Base-by-base conservation (phyloP, 2,888 invertebrate genomes). In the Diloba caeruleocephala region DNA sequence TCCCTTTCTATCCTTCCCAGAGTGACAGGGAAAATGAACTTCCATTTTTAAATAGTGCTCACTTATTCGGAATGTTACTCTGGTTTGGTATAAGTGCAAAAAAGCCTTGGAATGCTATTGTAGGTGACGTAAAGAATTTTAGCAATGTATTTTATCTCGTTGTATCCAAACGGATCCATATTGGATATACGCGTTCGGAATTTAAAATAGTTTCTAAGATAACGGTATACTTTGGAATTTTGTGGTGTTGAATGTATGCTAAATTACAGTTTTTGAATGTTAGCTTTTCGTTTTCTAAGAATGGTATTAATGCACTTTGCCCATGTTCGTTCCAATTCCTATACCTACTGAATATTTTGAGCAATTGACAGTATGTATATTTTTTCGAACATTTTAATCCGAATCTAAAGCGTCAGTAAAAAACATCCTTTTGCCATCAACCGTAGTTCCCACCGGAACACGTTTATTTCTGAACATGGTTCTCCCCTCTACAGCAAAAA, bases 101-200 rank as follows among this genome's bases (percentile, higher is more conserved):
- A 73, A 73, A 64, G 17, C 32, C 13, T 1, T 6, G 68, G 71
- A 64, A 74, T 68, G 68, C 60, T 45, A 61, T 68, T 71, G 65
- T 68, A 57, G 49, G 57, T 69, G 56, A 50, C 45, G 53, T 43
- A 25, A 45, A 44, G 45, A 51, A 57, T 74, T 57, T 64, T 51
- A 5, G 50, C 49, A 41, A 58, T 58, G 65, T 51, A 58, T 56
- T 56, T 42, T 54, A 52, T 67, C 50, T 57, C 37, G 23, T 53
- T 54, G 59, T 46, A 33, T 31, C 37, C 33, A 60, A 62, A 53
- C 36, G 50, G 49, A 58, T 53, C 51, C 48, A 36, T 53, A 60
- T 72, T 51, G 50, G 36, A 49, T 42, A 31, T 39, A 56, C 44
- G 57, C 39, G 52, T 50, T 28, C 36, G 15, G 72, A 64, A 64